Evolutionary conservation across 2,888 invertebrate genomes (phyloP).

Genomic region (Dynastes grantii): DNA sequence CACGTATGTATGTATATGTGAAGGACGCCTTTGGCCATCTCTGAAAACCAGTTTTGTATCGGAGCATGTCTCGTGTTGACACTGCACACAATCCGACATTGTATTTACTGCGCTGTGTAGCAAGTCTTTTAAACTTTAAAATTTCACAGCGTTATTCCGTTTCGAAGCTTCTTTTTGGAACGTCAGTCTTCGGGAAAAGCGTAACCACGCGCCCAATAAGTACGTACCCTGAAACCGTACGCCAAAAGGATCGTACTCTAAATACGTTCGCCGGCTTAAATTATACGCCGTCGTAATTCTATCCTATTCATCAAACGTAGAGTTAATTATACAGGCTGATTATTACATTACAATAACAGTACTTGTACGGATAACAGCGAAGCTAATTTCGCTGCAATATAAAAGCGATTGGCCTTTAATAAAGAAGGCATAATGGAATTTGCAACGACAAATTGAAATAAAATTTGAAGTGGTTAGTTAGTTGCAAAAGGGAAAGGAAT

Average conservation of each 20-base stretch:
- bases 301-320: not conserved
- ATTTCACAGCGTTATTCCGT: slow-evolving; percentile 21
- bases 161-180: slow-evolving; percentile 10
- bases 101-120: slow-evolving; percentile 18
- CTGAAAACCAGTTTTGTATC: slow-evolving; percentile 56
- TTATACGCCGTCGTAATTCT: slow-evolving; percentile 6
- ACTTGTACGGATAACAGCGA: no score
- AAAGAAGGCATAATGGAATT: no score
- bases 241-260: not conserved
- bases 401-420: no score
- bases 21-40: slow-evolving; percentile 58
- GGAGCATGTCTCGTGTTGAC: slow-evolving; percentile 57
- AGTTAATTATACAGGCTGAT: slow-evolving; percentile 4
- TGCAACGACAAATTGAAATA: no score
- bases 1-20: slow-evolving; percentile 53
- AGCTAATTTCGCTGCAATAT: no score
- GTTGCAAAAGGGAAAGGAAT: no score
- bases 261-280: not conserved
- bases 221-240: not conserved
- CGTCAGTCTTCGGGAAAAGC: not conserved
- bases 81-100: slow-evolving; percentile 53
- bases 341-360: no score
- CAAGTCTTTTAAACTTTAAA: slow-evolving; percentile 44
- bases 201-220: not conserved
- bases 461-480: no score